A percentile compares a stretch with the other conserved stretches of the same genome.
Evolutionary conservation across 2,888 invertebrate species (phyloP).

Genomic region (Dexiosoma caninum): DNA sequence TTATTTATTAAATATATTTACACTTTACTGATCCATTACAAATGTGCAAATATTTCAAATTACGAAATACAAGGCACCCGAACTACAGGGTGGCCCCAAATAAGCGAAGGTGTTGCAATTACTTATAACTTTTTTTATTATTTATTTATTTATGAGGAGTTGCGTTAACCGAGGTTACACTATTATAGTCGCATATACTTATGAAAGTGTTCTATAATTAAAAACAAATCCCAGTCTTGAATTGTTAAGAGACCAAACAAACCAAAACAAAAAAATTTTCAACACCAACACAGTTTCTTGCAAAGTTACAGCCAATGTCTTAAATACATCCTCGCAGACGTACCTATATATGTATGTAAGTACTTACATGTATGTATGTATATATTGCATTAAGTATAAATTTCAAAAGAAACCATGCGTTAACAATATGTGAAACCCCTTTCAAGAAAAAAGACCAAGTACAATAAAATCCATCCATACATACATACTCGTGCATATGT

Average conservation of each 20-base stretch:
- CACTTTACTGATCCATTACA: no score
- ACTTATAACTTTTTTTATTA: no score
- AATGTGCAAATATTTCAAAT: no score
- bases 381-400: slow-evolving; percentile 20
- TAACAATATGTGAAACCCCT: slow-evolving; percentile 51
- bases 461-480: slow-evolving; percentile 1
- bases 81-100: no score
- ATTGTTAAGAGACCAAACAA: not conserved
- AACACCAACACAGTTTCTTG: not conserved
- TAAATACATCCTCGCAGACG: no score
- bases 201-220: slow-evolving; percentile 16
- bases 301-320: no score
- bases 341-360: not conserved
- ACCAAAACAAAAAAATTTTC: slow-evolving; percentile 19
- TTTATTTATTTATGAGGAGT: no score
- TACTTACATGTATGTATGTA: not conserved
- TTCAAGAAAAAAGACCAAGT: slow-evolving; percentile 18
- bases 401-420: slow-evolving; percentile 49
- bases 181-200: no score
- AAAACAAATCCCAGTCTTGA: not conserved
- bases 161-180: no score
- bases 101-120: no score
- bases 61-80: no score
- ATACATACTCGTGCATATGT: not conserved
- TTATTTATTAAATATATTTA: no score